Evolutionary conservation across 2,888 invertebrate species (phyloP).

Genomic region (Heteropelma amictum): DNA sequence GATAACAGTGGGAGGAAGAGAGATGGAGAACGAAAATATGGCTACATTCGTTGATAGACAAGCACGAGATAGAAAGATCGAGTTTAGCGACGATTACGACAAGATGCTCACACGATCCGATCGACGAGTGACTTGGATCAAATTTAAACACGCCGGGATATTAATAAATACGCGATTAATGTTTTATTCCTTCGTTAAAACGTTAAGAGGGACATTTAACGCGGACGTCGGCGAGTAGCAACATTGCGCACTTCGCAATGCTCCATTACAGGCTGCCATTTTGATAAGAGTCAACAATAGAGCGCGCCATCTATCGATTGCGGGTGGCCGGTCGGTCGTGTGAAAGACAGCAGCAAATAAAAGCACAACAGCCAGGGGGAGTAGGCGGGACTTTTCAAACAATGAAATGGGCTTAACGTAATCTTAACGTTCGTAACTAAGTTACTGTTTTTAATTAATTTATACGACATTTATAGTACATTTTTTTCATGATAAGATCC

Average conservation of each 20-base stretch:
- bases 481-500: no score
- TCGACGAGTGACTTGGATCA: not conserved
- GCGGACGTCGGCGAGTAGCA: conserved; percentile 62
- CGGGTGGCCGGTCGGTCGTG: conserved; percentile 38
- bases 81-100: conserved; percentile 39
- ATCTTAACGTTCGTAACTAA: conserved; percentile 30
- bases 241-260: conserved; percentile 65
- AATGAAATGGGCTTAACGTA: conserved; percentile 57
- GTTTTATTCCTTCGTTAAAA: conserved; percentile 30
- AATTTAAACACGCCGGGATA: not conserved
- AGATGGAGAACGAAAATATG: conserved; percentile 69
- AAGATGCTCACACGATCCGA: conserved; percentile 22
- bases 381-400: conserved; percentile 65
- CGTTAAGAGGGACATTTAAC: conserved; percentile 62
- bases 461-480: no score
- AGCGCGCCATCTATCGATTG: conserved; percentile 82
- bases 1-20: conserved; percentile 31
- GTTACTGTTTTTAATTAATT: no score
- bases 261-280: conserved; percentile 72
- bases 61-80: conserved; percentile 49
- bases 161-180: conserved; percentile 10
- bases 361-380: not conserved
- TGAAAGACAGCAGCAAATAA: not conserved
- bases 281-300: conserved; percentile 80
- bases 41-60: conserved; percentile 60